phyloP scores from a whole-genome alignment of 2,113 vertebrate genomes.

The Cariama cristata region DNA sequence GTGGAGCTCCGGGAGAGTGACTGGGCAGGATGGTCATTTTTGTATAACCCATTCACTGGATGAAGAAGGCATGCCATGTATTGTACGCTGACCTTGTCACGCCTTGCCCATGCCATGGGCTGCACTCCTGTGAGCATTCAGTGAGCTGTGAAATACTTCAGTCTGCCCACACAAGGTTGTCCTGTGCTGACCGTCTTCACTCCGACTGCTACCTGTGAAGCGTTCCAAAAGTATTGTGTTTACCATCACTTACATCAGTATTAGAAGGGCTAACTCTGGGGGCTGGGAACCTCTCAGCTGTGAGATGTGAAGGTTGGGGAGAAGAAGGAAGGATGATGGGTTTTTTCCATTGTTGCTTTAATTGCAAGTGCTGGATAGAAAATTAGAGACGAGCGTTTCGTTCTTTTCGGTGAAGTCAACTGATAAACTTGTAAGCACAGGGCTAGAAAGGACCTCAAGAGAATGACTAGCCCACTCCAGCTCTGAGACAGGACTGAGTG shows the following conservation, averaged over 20 bases:
- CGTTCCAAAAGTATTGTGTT: neutral
- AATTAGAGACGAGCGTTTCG: neutral
- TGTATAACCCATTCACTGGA: neutral
- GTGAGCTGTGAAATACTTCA: neutral
- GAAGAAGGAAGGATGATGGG: neutral
- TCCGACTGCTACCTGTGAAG: neutral
- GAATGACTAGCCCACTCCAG: neutral
- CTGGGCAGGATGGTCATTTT: neutral
- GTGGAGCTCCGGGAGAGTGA: neutral
- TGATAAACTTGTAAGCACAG: neutral
- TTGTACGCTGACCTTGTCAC: constrained; percentile 7
- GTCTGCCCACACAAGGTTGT: neutral
- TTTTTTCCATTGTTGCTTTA: neutral
- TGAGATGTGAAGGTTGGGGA: neutral
- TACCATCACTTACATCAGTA: neutral
- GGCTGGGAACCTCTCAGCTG: neutral
- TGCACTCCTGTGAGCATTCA: neutral
- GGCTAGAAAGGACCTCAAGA: neutral
- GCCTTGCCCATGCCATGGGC: neutral
- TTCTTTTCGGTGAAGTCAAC: neutral
- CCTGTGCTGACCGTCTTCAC: neutral
- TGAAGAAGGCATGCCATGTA: constrained; percentile 5
- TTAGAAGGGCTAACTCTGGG: neutral
- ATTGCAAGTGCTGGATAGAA: constrained; percentile 8
- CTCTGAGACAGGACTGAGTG: neutral